phyloP scores from a whole-genome alignment of 2,888 invertebrate species.

The Chrysopilus asiliformis region DNA sequence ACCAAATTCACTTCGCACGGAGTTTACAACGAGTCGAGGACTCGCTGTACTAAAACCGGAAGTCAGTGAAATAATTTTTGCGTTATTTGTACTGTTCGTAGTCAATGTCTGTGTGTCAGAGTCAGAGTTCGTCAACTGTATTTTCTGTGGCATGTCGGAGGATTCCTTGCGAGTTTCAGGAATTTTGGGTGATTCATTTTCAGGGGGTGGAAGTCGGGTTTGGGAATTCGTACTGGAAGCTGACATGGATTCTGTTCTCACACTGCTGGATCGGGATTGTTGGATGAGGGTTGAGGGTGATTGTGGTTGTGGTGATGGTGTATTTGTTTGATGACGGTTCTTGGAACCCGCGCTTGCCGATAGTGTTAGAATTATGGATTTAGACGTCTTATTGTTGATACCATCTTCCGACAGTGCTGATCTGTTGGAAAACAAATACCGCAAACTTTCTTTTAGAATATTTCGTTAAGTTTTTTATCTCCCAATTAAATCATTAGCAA shows the following conservation, averaged over 20 bases:
- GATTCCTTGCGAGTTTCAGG: neutral
- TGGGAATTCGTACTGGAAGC: slow-evolving; percentile 11
- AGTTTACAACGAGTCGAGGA: slow-evolving; percentile 10
- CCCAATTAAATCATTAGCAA: too few species aligned
- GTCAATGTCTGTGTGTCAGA: slow-evolving; percentile 2
- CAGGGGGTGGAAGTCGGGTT: slow-evolving; percentile 9
- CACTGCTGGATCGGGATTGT: slow-evolving; percentile 8
- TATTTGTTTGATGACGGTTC: slow-evolving; percentile 20
- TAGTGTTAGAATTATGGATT: slow-evolving; percentile 24
- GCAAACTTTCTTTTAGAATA: neutral
- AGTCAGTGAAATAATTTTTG: neutral
- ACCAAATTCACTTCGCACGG: slow-evolving; percentile 8
- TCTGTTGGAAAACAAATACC: slow-evolving; percentile 17
- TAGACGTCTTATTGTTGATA: slow-evolving; percentile 24
- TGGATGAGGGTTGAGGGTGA: slow-evolving; percentile 16
- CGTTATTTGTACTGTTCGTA: neutral
- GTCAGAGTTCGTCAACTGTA: neutral
- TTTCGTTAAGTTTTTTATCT: too few species aligned
- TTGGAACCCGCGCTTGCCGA: slow-evolving; percentile 26
- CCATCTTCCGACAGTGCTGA: slow-evolving; percentile 19
- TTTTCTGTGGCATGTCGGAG: neutral
- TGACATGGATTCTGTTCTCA: neutral
- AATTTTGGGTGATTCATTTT: neutral
- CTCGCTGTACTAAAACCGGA: neutral
- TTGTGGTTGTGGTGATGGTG: slow-evolving; percentile 17